A percentile compares a stretch with the other conserved stretches of the same genome.
Conservation (phyloP, 2,113 vertebrate species). For the Sturnira hondurensis region DNA sequence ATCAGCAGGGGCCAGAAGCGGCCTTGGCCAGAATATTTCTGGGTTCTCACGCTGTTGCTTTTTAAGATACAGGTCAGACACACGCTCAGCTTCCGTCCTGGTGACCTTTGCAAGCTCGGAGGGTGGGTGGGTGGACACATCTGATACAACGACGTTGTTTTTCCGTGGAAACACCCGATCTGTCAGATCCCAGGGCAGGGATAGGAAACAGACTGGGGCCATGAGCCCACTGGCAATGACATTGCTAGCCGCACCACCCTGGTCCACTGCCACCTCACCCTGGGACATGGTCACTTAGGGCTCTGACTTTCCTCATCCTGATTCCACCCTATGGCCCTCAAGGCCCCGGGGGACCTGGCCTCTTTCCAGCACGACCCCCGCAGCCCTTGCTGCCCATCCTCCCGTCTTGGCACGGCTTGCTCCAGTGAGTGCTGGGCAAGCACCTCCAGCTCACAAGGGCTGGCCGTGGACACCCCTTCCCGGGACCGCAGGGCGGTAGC, state of each 20-base stretch:
- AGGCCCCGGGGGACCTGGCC: not conserved
- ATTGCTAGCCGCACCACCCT: too few relatives aligned
- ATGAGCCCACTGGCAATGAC: fast-evolving
- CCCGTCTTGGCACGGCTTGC: not conserved
- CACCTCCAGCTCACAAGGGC: not conserved
- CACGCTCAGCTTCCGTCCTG: not conserved
- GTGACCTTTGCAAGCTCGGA: not conserved
- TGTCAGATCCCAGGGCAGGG: not conserved
- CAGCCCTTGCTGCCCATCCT: not conserved
- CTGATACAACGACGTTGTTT: not conserved
- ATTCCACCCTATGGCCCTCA: not conserved
- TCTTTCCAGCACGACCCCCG: not conserved
- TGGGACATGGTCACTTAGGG: too few relatives aligned
- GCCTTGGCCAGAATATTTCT: fast-evolving
- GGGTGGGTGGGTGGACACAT: not conserved
- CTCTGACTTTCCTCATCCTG: not conserved
- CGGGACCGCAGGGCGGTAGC: fast-evolving
- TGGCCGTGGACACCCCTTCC: not conserved
- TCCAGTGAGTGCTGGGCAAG: too few relatives aligned
- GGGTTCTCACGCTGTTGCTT: fast-evolving
- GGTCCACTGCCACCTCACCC: fast-evolving
- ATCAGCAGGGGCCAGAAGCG: fast-evolving
- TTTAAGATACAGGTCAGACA: not conserved
- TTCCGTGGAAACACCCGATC: not conserved
- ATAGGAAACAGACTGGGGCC: fast-evolving